phyloP scores from a whole-genome alignment of 2,797 vertebrate genomes.

The Gallirallus australis region DNA sequence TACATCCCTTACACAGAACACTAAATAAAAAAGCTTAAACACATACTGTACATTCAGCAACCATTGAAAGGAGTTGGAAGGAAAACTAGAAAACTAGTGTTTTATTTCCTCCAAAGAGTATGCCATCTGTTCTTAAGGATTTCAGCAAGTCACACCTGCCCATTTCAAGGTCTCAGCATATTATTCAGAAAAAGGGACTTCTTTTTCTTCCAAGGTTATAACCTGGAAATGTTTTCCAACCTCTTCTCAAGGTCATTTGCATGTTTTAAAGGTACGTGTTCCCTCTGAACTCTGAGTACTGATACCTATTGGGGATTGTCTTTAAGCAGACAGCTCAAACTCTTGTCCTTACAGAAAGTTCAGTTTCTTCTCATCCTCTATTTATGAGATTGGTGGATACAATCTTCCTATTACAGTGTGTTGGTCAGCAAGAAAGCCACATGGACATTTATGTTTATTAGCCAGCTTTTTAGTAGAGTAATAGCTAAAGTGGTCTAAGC shows the following conservation, averaged over 20 bases:
- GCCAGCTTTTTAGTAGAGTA: constrained; percentile 58
- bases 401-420: not conserved
- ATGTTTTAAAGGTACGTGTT: not conserved
- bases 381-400: constrained; percentile 14
- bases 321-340: not conserved
- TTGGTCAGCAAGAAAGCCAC: constrained; percentile 37
- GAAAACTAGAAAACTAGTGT: not conserved
- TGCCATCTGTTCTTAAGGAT: not conserved
- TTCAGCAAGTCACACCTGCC: not conserved
- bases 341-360: not conserved
- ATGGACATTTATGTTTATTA: constrained; percentile 62
- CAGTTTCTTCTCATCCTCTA: not conserved
- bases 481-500: constrained; percentile 58
- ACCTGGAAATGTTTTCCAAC: not conserved
- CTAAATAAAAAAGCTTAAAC: not conserved
- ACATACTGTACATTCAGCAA: not conserved
- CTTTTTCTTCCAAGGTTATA: not conserved
- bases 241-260: not conserved
- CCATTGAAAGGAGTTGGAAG: not conserved
- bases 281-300: not conserved
- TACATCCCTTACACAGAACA: not conserved
- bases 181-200: not conserved
- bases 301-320: not conserved
- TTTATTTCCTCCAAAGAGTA: not conserved
- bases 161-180: not conserved